A percentile compares a stretch with the other conserved stretches of the same genome.
Evolutionary conservation across 1,140 invertebrate species (phyloP).

Genomic region (Himalopsyche phryganea): DNA sequence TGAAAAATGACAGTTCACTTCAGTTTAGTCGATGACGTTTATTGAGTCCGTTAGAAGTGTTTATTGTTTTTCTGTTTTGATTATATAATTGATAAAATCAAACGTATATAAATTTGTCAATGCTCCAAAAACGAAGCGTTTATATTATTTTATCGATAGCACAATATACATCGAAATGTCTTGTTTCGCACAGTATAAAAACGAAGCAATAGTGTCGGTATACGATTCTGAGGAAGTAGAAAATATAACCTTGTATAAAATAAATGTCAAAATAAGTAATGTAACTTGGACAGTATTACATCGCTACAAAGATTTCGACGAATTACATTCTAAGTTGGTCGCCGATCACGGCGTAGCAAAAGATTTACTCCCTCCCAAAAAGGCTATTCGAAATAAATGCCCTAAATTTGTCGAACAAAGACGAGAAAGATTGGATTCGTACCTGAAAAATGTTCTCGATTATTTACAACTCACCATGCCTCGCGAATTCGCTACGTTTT

Average conservation of each 20-base stretch:
- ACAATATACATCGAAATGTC: slow-evolving; percentile 22
- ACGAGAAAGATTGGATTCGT: slow-evolving; percentile 72
- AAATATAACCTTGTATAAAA: slow-evolving; percentile 51
- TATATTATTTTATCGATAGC: too few species aligned
- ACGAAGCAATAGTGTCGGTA: slow-evolving; percentile 44
- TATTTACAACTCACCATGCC: slow-evolving; percentile 74
- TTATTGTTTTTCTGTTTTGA: slow-evolving; percentile 8
- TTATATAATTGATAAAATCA: slow-evolving; percentile 14
- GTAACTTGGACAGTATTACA: slow-evolving; percentile 79
- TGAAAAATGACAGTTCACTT: slow-evolving; percentile 4
- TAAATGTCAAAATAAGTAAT: slow-evolving; percentile 45
- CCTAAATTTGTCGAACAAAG: slow-evolving; percentile 83
- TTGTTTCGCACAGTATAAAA: slow-evolving; percentile 36
- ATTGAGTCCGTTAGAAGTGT: background rate
- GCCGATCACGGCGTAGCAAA: slow-evolving; percentile 70
- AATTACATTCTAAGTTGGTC: slow-evolving; percentile 80
- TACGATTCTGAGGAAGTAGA: slow-evolving; percentile 45
- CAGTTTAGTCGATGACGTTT: slow-evolving; percentile 12
- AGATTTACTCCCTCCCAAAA: slow-evolving; percentile 86
- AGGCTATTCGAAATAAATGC: slow-evolving; percentile 63
- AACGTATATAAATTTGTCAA: background rate
- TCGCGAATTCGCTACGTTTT: slow-evolving; percentile 68
- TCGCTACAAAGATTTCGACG: slow-evolving; percentile 85
- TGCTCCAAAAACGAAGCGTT: too few species aligned
- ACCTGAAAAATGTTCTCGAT: slow-evolving; percentile 72